Evolutionary conservation across 30 jellyfish, hydroid and myxozoan genomes (phyloP).

Genomic region (Sanderia malayensis): DNA sequence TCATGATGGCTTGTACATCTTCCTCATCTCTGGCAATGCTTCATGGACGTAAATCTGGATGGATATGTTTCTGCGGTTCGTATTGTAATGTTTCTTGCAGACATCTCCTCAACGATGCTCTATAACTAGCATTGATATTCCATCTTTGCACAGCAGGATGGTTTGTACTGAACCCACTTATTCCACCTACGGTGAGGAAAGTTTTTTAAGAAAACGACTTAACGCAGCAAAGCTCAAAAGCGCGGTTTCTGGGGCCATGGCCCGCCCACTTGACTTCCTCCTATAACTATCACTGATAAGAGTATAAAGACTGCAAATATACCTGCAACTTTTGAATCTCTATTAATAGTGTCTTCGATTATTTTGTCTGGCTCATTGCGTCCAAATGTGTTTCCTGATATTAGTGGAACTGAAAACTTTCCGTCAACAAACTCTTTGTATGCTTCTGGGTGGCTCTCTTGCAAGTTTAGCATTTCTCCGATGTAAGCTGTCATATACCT

Average conservation of each 20-base stretch:
- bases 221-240: background rate
- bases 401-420: slow-evolving; percentile 19
- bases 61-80: slow-evolving; percentile 21
- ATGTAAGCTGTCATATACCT: slow-evolving; percentile 19
- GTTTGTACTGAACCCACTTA: slow-evolving; percentile 40
- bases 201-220: slow-evolving; percentile 6
- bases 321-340: slow-evolving; percentile 19
- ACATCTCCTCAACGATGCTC: slow-evolving; percentile 56
- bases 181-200: slow-evolving; percentile 27
- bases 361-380: slow-evolving; percentile 32
- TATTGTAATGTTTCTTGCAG: slow-evolving; percentile 25
- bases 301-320: background rate
- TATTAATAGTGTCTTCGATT: slow-evolving; percentile 27
- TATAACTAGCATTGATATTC: slow-evolving; percentile 46
- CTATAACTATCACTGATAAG: background rate
- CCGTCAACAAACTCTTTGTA: slow-evolving; percentile 25
- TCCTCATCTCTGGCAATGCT: slow-evolving; percentile 29
- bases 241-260: slow-evolving; percentile 6
- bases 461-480: slow-evolving; percentile 6
- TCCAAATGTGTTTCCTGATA: slow-evolving; percentile 23
- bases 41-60: slow-evolving; percentile 35
- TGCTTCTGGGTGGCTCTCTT: slow-evolving; percentile 3
- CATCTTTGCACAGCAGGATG: slow-evolving; percentile 38
- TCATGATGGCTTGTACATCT: slow-evolving; percentile 25
- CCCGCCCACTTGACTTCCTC: background rate